Evolutionary conservation across 2,113 vertebrate species (phyloP).

Genomic region (Trachemys scripta): DNA sequence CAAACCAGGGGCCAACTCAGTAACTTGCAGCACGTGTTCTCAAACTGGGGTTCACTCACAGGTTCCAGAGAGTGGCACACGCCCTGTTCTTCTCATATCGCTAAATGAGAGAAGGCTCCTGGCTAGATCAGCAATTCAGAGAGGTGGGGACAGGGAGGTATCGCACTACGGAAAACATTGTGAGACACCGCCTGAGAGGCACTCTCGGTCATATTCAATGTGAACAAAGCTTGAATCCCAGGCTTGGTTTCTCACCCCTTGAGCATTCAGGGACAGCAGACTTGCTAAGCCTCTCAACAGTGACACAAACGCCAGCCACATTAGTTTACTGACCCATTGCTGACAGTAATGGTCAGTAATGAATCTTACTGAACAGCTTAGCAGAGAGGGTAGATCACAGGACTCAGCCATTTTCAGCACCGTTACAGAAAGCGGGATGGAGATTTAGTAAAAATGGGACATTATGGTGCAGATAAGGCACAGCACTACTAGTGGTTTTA

Average conservation of each 20-base stretch:
- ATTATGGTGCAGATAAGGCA: too few relatives aligned
- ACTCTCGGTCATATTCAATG: neutral
- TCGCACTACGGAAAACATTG: neutral
- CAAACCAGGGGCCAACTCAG: neutral
- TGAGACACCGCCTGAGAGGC: neutral
- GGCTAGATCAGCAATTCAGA: neutral
- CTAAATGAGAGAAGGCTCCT: neutral
- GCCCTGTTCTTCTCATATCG: neutral
- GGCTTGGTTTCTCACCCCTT: neutral
- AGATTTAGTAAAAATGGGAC: too few relatives aligned
- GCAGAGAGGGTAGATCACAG: too few relatives aligned
- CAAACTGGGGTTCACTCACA: neutral
- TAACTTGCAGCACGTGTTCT: neutral
- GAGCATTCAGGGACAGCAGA: neutral
- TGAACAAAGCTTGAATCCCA: neutral
- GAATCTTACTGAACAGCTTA: too few relatives aligned
- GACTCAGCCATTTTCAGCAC: too few relatives aligned
- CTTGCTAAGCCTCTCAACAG: neutral
- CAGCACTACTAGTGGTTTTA: too few relatives aligned
- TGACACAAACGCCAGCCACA: neutral
- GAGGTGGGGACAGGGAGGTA: neutral
- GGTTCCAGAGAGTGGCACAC: neutral
- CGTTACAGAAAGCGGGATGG: too few relatives aligned
- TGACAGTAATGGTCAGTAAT: neutral
- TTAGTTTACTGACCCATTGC: neutral